phyloP scores from a whole-genome alignment of 64 coral and sea anemone genomes.

The Montipora cactus region DNA sequence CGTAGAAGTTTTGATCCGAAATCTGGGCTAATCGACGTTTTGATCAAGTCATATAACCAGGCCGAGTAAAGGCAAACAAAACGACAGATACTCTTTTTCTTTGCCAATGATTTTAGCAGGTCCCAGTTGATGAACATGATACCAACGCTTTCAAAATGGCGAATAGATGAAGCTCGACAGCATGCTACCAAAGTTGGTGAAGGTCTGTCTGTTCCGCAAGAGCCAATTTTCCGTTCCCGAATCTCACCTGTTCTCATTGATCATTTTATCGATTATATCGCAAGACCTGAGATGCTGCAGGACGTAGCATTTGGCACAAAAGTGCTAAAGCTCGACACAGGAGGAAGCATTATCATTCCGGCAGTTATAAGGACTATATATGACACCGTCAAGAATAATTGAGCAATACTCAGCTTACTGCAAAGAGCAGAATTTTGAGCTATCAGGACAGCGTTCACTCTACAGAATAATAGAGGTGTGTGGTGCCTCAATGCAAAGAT shows the following conservation, averaged over 20 bases:
- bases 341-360: conserved; percentile 34
- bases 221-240: conserved; percentile 5
- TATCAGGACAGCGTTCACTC: conserved; percentile 36
- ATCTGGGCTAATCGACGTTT: too few species aligned
- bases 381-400: conserved; percentile 53
- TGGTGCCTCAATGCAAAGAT: conserved; percentile 67
- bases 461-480: conserved; percentile 71
- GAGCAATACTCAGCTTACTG: conserved; percentile 50
- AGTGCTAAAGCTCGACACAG: conserved; percentile 33
- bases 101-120: conserved; percentile 42
- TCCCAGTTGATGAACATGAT: conserved; percentile 10
- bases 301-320: conserved; percentile 54
- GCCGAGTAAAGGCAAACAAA: neutral
- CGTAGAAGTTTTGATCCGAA: too few species aligned
- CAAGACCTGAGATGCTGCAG: conserved; percentile 32
- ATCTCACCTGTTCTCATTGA: neutral
- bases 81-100: neutral
- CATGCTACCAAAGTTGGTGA: conserved; percentile 36
- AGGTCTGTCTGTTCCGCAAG: neutral
- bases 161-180: conserved; percentile 40
- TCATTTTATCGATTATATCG: conserved; percentile 43
- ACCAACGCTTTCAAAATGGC: conserved; percentile 35
- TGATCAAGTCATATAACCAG: neutral
- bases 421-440: conserved; percentile 47
- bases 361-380: conserved; percentile 48